Base-by-base conservation (phyloP, 1,140 invertebrate genomes). In the Drosophila trapezifrons region DNA sequence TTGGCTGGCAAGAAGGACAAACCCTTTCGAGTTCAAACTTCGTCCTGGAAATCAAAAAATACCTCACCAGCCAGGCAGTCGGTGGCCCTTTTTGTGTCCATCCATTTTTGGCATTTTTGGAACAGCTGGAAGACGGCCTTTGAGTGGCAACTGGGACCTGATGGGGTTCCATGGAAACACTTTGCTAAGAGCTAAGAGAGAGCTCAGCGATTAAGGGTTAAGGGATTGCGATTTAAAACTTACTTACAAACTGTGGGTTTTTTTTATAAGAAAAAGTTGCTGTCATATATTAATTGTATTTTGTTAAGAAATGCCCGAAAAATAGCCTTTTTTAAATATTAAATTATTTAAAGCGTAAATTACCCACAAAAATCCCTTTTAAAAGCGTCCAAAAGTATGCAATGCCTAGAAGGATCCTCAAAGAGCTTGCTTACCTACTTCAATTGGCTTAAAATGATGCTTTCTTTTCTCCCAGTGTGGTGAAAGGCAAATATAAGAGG, bases 141-240 rank as follows among this genome's bases (percentile, higher is more conserved):
- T 43, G 47, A 54, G 62, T 66, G 32, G 47, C 47, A 57, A 65
- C 20, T 38, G 52, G 40, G 54, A 9, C 29, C 20, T 43, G 51
- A 45, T 20, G 20, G 27, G 25, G 4, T 35, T 13, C 29, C 17
- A 35, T n/a, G 13, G 15, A 38, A n/a, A 38, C 15, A 2, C 37
- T n/a, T 38, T 6, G 1, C 6, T n/a, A 3, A 8, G 15, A 2
- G 6, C 4, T 3, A 1, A 6, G 5, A 7, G 1, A 6, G 27
- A 6, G 29, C 29, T 6, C 8, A 37, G 37, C 37, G 6, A 38
- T n/a, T 8, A 7, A n/a, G 6, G 37, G 15, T 6, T n/a, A n/a
- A n/a, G n/a, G n/a, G n/a, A n/a, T 6, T 12, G 15, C 35, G 4
- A 13, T 4, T 37, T 37, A 37, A 15, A 15, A 37, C 5, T 4